A percentile compares a stretch with the other conserved stretches of the same genome.
phyloP scores from a whole-genome alignment of 2,888 invertebrate species.

The Ormyrus pomaceus region DNA sequence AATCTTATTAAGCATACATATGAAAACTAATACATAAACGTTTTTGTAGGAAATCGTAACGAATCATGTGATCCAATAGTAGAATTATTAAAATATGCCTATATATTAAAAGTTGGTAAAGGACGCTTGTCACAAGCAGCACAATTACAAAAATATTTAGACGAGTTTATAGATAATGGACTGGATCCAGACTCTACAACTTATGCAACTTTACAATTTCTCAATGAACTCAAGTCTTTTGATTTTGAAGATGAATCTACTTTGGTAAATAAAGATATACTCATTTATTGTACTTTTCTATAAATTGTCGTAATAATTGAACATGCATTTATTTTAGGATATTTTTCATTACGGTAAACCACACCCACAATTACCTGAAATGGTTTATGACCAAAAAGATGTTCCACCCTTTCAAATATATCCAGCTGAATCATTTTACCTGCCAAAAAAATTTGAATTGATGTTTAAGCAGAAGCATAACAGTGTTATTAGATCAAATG shows the following conservation, averaged over 20 bases:
- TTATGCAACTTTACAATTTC: conserved; percentile 63
- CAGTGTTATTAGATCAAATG: conserved; percentile 51
- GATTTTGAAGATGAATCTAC: conserved; percentile 56
- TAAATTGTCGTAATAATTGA: neutral
- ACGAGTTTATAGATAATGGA: conserved; percentile 59
- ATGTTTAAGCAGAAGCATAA: conserved; percentile 60
- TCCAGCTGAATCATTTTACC: conserved; percentile 66
- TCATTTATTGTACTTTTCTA: no score
- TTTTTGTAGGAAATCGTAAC: conserved; percentile 46
- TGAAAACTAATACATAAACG: neutral
- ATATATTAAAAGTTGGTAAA: conserved; percentile 63
- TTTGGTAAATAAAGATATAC: conserved; percentile 60
- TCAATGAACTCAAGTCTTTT: conserved; percentile 65
- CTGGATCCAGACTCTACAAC: conserved; percentile 57
- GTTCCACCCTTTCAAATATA: conserved; percentile 67
- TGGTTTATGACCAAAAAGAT: conserved; percentile 50
- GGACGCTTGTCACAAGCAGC: conserved; percentile 61
- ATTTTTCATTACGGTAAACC: conserved; percentile 67
- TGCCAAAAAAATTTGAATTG: conserved; percentile 68
- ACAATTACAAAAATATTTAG: conserved; percentile 65
- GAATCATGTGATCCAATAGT: conserved; percentile 65
- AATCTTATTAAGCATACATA: neutral
- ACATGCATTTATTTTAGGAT: conserved; percentile 60
- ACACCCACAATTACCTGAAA: conserved; percentile 66
- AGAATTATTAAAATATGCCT: conserved; percentile 69